Evolutionary conservation across 2,797 vertebrate genomes (phyloP), one percentile per base, ranked within the genome.

Genomic region (Microhierax caerulescens): DNA sequence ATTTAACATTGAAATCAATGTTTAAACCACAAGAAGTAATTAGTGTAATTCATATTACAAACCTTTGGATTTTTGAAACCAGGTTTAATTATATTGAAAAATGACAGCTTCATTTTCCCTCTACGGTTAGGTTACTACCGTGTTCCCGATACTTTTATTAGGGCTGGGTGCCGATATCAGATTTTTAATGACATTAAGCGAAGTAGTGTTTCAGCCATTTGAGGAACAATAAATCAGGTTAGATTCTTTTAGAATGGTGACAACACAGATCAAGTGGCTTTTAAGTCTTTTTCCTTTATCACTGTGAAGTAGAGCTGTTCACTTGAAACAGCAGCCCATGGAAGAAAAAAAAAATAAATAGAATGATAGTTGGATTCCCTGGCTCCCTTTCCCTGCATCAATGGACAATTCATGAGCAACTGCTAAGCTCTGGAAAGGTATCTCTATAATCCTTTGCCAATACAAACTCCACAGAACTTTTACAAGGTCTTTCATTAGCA

Each of bases 1-100:
- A 99, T 99, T 98, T 98, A 99, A 98, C 98, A 98, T 96, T 97
- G 97, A 99, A 99, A 99, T 99, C 99, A 98, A 99, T 99, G 98
- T 97, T 98, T 98, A 98, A 99, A 99, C 98, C 98, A 98, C 98
- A 98, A 98, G 98, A 98, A 98, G 97, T 98, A 98, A 98, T 98
- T 98, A 98, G 98, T 96, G 94, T 98, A 98, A 98, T 98, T 98
- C 97, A 98, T 98, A 98, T 98, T 98, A 97, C 92, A 98, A 97
- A 98, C 97, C 96, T 97, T 96, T 96, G 96, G 95, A 94, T 97
- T 98, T 97, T 98, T 97, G 97, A 98, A 98, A 98, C 96, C 93
- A 95, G 96, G 96, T 98, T 98, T 97, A 98, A 98, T 98, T 98
- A 98, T 93, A 90, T 94, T 98, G 97, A 98, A 98, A 98, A 97